phyloP scores from a whole-genome alignment of 2,113 vertebrate genomes.

The Oreocharis arfaki region DNA sequence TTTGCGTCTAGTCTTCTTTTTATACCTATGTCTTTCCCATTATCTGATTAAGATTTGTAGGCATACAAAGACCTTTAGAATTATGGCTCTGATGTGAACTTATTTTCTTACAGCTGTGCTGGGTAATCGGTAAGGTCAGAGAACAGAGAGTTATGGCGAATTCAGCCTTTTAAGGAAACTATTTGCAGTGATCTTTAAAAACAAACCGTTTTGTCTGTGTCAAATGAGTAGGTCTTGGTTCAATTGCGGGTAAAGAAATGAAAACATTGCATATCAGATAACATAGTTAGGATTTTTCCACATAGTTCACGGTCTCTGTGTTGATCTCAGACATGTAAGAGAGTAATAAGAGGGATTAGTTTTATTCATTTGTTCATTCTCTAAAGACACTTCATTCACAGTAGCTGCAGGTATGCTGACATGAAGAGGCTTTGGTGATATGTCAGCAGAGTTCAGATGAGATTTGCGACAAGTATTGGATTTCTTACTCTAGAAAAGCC shows the following conservation, averaged over 20 bases:
- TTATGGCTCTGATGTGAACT: not conserved
- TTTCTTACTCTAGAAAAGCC: not conserved
- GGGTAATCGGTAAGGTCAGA: not conserved
- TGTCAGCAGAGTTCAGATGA: not conserved
- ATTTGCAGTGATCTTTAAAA: not conserved
- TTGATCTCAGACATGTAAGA: not conserved
- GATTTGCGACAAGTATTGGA: not conserved
- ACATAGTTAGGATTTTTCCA: not conserved
- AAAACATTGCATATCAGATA: not conserved
- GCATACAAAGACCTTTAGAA: not conserved
- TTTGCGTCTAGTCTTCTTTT: not conserved
- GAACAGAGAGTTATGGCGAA: not conserved
- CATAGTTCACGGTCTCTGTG: accelerated
- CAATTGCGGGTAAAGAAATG: not conserved
- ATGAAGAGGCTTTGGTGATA: not conserved
- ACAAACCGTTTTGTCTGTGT: not conserved
- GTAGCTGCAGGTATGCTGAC: not conserved
- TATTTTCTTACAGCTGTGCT: not conserved
- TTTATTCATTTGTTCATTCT: not conserved
- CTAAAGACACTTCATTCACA: not conserved
- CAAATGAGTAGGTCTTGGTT: not conserved
- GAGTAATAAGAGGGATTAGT: not conserved
- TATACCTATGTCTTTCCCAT: not conserved
- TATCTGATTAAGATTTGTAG: not conserved
- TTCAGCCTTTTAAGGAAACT: not conserved